Evolutionary conservation across 2,888 invertebrate genomes (phyloP).

Genomic region (Trypoxylon attenuatum): DNA sequence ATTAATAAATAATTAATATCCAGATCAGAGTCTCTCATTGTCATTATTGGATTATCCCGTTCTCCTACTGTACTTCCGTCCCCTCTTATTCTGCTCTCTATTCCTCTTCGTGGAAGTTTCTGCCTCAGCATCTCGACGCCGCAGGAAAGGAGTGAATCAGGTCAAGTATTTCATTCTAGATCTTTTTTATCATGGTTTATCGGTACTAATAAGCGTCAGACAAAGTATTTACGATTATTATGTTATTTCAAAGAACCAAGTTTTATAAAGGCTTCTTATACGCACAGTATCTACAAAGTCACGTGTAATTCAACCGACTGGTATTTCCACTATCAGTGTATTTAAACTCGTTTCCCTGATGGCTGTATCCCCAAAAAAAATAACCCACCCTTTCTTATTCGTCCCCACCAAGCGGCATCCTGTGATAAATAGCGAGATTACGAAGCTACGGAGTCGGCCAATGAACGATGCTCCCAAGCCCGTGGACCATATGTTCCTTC

Average conservation of each 20-base stretch:
- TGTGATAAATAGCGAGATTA: conserved; percentile 73
- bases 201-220: too few relatives aligned
- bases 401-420: conserved; percentile 57
- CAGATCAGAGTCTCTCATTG: conserved; percentile 41
- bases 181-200: too few relatives aligned
- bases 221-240: too few relatives aligned
- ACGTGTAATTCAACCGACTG: conserved; percentile 1
- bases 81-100: background rate
- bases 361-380: conserved; percentile 28
- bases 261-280: conserved; percentile 10
- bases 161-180: too few relatives aligned
- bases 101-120: too few relatives aligned
- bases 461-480: conserved; percentile 58
- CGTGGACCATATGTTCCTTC: conserved; percentile 71
- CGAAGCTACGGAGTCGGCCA: conserved; percentile 64
- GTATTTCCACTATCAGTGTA: conserved; percentile 10
- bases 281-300: conserved; percentile 1
- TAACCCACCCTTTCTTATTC: conserved; percentile 27
- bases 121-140: background rate
- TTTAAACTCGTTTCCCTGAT: conserved; percentile 37
- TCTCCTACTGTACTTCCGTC: background rate
- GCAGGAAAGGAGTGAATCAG: background rate
- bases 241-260: too few relatives aligned
- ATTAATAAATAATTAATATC: conserved; percentile 72
- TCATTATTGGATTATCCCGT: conserved; percentile 22